Base-by-base conservation (phyloP, 2,888 invertebrate genomes). In the Microdon myrmicae region DNA sequence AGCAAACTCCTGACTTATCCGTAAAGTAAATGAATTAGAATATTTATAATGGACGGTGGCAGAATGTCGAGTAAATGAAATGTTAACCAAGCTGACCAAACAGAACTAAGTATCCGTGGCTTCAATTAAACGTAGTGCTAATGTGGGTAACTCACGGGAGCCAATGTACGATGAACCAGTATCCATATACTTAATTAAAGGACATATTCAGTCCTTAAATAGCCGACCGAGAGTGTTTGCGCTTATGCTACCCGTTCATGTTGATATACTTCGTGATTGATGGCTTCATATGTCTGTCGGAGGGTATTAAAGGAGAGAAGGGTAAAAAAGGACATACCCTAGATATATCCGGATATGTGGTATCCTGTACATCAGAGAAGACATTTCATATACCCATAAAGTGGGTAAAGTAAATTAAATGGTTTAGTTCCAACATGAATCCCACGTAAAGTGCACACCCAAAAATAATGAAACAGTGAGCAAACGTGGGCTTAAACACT, bases 231-330 rank as follows among this genome's bases (percentile, higher is more conserved):
- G 34, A 25, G 34, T 34, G 28, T 32, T 31, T 19, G 12, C 29
- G 14, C 10, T 25, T 12, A 19, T 39, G 16, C 17, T 7, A n/a
- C 34, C 37, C 26, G 56, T 51, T 31, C 41, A 19, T 13, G 19
- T 25, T 56, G 58, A 51, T 41, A 53, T 53, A 39, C 44, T 64
- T 32, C 28, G 14, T 53, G 58, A 64, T 64, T 58, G 64, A 64
- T 64, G 45, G 17, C 47, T 43, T 43, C 20, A 60, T 43, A 48
- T 60, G 60, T 19, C 44, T 17, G 26, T 31, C 48, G 37, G 13
- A 47, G 44, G 19, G 56, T 58, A 56, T 51, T 51, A 32, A 58
- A 47, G 43, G 51, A 38, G 37, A 47, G 47, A 12, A 5, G 14
- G n/a, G n/a, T n/a, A n/a, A 13, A 31, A 44, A 45, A 19, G 22